Evolutionary conservation across 1,140 invertebrate genomes (phyloP).

Genomic region (Elymnias hypermnestra): DNA sequence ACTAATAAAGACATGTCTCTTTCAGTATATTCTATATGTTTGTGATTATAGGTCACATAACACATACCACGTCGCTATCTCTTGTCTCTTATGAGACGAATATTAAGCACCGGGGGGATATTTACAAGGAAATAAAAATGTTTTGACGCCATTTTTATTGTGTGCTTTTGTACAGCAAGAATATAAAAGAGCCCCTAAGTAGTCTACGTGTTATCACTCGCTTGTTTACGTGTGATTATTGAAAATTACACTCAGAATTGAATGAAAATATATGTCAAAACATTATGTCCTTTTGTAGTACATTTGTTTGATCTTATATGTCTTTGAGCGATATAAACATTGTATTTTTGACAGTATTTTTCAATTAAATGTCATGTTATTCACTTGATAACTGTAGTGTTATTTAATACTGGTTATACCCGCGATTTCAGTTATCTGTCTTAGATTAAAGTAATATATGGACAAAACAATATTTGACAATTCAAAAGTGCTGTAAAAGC

Average conservation of each 20-base stretch:
- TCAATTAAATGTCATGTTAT: no score
- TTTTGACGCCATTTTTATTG: conserved; percentile 56
- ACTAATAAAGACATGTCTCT: no score
- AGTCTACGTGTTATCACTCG: conserved; percentile 18
- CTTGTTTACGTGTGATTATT: conserved; percentile 15
- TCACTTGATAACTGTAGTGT: no score
- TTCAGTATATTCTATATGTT: conserved; percentile 1
- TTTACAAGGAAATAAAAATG: conserved; percentile 66
- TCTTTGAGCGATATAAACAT: no score
- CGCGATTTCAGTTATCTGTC: no score
- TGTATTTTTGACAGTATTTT: no score
- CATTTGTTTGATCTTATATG: not conserved
- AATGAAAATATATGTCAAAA: conserved; percentile 13
- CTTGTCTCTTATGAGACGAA: conserved; percentile 53
- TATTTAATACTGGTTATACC: no score
- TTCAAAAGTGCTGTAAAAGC: no score
- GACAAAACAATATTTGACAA: no score
- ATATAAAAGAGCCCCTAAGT: conserved; percentile 35
- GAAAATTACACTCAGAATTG: conserved; percentile 10
- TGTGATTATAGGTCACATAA: conserved; percentile 24
- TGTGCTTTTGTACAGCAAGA: conserved; percentile 28
- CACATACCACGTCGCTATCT: conserved; percentile 38
- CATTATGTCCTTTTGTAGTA: conserved; percentile 3
- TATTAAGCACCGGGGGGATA: conserved; percentile 51
- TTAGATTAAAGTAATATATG: no score